Evolutionary conservation across 2,888 invertebrate species (phyloP), one percentile per base, ranked within the genome.

Genomic region (Epinotia bilunana): DNA sequence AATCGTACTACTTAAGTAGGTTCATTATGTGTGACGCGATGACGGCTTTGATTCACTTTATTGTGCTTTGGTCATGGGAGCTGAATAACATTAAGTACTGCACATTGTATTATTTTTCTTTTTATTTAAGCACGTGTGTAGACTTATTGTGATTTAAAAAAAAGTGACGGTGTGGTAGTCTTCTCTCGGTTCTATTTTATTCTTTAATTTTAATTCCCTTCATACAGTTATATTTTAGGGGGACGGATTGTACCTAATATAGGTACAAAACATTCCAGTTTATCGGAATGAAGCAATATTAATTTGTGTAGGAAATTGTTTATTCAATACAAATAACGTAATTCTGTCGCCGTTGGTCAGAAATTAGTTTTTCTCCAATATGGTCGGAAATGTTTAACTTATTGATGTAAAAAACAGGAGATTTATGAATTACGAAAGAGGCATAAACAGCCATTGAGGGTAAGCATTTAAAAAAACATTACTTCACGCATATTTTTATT

Each of bases 21-120:
- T 81, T 80, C 83, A 83, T 83, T 80, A 84, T 87, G 83, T 78
- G 85, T 83, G 79, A 76, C 65, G 65, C 55, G 77, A 72, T 77
- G 79, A 77, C 71, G 76, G 74, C 69, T 73, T 71, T 67, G 76
- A 73, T 78, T 78, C 67, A 72, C 76, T 76, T 77, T 76, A 75
- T 73, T 43, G 67, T 77, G 73, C 72, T 23, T 16, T 69, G 58
- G 58, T 46, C 57, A 75, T 74, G 72, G 76, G 77, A 64, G 69
- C 72, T 63, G 65, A 73, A 75, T 63, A 58, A 68, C 70, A 76
- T 73, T 67, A 39, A 39, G 23, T 33, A 67, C 53, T 39, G 65
- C 20, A 63, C 28, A 73, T 76, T 72, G 76, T 72, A 39, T 61
- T 46, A 11, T 63, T 62, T 65, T 68, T 63, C 20, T 69, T 46